Evolutionary conservation across 2,113 vertebrate species (phyloP), one percentile per base, ranked within the genome.

Genomic region (Lampris megalopsis): DNA sequence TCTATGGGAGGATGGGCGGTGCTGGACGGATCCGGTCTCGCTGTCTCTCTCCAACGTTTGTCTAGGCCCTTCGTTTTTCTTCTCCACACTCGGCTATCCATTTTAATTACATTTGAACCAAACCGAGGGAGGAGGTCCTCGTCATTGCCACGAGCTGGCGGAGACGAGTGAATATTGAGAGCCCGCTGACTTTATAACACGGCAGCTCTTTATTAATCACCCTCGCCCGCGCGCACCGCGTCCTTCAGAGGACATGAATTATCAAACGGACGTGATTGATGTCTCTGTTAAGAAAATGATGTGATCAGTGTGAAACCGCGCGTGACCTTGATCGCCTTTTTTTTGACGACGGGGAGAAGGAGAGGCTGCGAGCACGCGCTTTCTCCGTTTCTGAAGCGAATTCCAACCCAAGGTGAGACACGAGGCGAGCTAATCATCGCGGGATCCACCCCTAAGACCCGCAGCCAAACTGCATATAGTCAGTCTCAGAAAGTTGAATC

Each of bases 241-340:
- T 75, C 78, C 69, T 69, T 63, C 49, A 36, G 8, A 53, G 45
- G 24, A 43, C 60, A 1, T 53, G 68, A 52, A 41, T 61, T 53
- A 54, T 72, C 57, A 66, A 71, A 75, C 73, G 69, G 60, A 36
- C 53, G 58, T 48, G 72, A 81, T n/a, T 53, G 64, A 84, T 82
- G 40, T 77, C 9, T 9, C 63, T 71, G 77, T 80, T 71, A 73
- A 68, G 47, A 67, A 49, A 70, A 62, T 11, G 53, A n/a, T 37
- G 11, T 35, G 2, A 81, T 72, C 57, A 83, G 83, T 61, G 62
- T 81, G 58, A 78, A 71, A 59, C 9, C 59, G 64, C 11, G 5
- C 6, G 38, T 59, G 36, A 5, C 71, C n/a, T 41, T 52, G 37
- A 63, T 42, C 68, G 24, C 24, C 24, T 24, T 24, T 24, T 24